Percentiles rank a stretch among this genome's conserved stretches.
phyloP scores from a whole-genome alignment of 2,888 invertebrate genomes.

The Bombylius major region DNA sequence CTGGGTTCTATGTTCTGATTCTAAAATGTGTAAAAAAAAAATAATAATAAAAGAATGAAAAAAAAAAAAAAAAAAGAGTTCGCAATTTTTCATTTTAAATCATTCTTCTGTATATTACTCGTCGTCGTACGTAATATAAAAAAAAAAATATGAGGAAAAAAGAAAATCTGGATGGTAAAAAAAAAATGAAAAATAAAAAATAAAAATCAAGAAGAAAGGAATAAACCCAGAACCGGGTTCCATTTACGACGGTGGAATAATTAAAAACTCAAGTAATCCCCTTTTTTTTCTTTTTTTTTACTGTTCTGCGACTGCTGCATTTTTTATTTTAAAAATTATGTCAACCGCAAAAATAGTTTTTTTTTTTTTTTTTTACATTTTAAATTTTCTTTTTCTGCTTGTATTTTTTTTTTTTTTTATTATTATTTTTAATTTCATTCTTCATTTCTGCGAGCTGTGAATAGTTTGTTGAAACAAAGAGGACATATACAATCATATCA shows the following conservation, averaged over 20 bases:
- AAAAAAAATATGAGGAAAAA: neutral
- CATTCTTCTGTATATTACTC: neutral
- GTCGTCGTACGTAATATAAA: too few relatives aligned
- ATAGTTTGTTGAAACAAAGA: neutral
- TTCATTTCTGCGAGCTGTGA: too few relatives aligned
- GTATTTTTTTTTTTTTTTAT: too few relatives aligned
- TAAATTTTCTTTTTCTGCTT: neutral
- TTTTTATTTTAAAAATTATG: slow-evolving; percentile 1
- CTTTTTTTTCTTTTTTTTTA: slow-evolving; percentile 1
- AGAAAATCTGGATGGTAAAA: too few relatives aligned
- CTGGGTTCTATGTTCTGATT: too few relatives aligned
- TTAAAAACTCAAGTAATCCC: slow-evolving; percentile 6
- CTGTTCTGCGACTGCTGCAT: neutral
- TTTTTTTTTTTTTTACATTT: too few relatives aligned
- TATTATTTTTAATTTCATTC: too few relatives aligned
- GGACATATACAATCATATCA: neutral
- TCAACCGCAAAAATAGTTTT: slow-evolving; percentile 1
- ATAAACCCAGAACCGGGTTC: neutral
- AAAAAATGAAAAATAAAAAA: too few relatives aligned
- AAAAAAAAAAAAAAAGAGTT: neutral
- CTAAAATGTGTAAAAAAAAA: too few relatives aligned
- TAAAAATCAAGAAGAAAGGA: too few relatives aligned
- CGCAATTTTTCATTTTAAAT: neutral
- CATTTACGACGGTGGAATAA: slow-evolving; percentile 4
- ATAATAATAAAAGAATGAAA: too few relatives aligned